phyloP scores from a whole-genome alignment of 1,140 invertebrate species.

The Samia ricini region DNA sequence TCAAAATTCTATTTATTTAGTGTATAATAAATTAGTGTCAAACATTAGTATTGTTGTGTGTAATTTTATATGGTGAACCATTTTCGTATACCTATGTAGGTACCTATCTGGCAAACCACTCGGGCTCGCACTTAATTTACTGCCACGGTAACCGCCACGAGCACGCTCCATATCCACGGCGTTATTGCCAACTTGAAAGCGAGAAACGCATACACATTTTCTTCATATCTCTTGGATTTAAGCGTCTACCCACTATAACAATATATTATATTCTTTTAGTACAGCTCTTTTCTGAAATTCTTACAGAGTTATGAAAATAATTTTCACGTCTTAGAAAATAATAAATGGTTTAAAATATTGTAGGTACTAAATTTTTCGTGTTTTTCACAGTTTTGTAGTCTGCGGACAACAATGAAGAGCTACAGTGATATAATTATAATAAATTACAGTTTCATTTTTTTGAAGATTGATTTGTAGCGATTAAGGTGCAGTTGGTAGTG shows the following conservation, averaged over 20 bases:
- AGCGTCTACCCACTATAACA: constrained; percentile 51
- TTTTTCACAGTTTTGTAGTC: no score
- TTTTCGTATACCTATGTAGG: no score
- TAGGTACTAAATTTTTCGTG: no score
- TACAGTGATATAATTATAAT: no score
- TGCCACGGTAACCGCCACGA: constrained; percentile 69
- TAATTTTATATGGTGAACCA: background rate
- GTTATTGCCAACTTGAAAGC: constrained; percentile 75
- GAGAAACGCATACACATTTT: constrained; percentile 70
- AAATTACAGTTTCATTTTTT: no score
- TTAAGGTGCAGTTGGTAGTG: no score
- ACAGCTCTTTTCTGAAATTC: constrained; percentile 18
- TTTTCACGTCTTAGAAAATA: background rate
- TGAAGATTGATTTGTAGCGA: no score
- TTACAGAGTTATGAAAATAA: background rate
- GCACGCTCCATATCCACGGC: constrained; percentile 69
- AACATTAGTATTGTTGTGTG: background rate
- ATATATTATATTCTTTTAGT: constrained; percentile 33
- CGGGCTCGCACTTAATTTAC: constrained; percentile 63
- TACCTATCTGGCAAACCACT: constrained; percentile 20
- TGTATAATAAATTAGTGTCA: background rate
- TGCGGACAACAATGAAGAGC: no score
- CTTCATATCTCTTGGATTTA: constrained; percentile 68
- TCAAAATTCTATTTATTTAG: no score
- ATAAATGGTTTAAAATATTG: no score